phyloP scores from a whole-genome alignment of 2,888 invertebrate genomes.

The Phymatocera aterrima region DNA sequence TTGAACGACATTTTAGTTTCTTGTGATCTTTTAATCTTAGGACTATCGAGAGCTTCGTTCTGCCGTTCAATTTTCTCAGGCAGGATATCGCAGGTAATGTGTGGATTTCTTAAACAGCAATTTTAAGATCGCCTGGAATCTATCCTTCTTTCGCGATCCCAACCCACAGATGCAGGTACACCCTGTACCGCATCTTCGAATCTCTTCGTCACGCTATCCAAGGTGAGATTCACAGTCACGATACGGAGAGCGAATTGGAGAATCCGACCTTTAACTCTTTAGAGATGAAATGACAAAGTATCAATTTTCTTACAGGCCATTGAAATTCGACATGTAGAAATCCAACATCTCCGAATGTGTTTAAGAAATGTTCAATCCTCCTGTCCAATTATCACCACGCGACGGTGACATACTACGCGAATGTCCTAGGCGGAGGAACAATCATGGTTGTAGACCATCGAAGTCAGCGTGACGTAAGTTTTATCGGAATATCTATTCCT shows the following conservation, averaged over 20 bases:
- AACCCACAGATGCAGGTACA: not conserved
- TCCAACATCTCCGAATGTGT: no score
- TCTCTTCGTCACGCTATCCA: slow-evolving; percentile 30
- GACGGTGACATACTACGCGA: no score
- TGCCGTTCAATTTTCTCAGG: not conserved
- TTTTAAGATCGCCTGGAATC: slow-evolving; percentile 16
- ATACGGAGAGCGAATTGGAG: slow-evolving; percentile 26
- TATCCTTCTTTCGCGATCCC: slow-evolving; percentile 2
- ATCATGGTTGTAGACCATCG: no score
- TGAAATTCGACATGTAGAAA: not conserved
- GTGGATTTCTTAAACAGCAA: not conserved
- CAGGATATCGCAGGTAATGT: not conserved
- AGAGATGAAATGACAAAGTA: slow-evolving; percentile 7
- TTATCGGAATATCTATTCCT: not conserved
- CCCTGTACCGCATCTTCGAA: not conserved
- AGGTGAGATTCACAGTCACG: not conserved
- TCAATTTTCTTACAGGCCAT: not conserved
- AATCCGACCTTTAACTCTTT: slow-evolving; percentile 29
- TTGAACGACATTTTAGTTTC: no score
- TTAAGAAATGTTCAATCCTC: no score
- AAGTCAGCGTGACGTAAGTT: no score
- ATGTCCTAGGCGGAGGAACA: no score
- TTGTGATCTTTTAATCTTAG: no score
- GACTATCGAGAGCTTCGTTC: not conserved
- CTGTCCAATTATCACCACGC: no score